These are phyloP conservation scores for Melanotaenia duboulayi DNA, from an alignment of 2,113 vertebrate genomes.

Conservation along the genomic window DNA sequence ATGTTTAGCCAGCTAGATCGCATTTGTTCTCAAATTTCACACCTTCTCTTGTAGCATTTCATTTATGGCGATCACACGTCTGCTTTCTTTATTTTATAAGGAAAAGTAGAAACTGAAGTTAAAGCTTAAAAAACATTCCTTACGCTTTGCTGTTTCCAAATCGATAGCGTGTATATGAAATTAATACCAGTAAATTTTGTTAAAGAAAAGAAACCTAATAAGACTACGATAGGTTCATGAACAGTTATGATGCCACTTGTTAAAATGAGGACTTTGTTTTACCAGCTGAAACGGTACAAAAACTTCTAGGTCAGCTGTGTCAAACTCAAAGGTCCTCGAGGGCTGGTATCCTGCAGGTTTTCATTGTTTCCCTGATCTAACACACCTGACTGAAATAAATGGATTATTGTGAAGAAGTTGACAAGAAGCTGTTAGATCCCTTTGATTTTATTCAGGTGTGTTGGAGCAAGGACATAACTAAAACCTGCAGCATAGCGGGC, in stretches of 20 bases:
- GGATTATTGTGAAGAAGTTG: too few relatives aligned
- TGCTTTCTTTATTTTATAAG: slow-evolving; percentile 5
- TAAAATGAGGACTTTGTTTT: neutral
- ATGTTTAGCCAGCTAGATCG: slow-evolving; percentile 4
- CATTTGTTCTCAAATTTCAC: neutral
- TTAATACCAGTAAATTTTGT: neutral
- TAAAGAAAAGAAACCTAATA: neutral
- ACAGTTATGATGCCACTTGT: neutral
- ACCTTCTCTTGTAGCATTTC: neutral
- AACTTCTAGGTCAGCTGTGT: too few relatives aligned
- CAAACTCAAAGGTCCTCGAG: too few relatives aligned
- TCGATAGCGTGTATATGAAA: slow-evolving; percentile 6
- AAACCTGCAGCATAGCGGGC: too few relatives aligned
- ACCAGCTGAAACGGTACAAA: too few relatives aligned
- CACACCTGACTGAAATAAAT: too few relatives aligned
- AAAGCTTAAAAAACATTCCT: slow-evolving; percentile 22
- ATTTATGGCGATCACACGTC: neutral
- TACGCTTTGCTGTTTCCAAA: neutral
- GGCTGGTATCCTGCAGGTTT: too few relatives aligned
- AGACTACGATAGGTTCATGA: too few relatives aligned
- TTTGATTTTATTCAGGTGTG: too few relatives aligned
- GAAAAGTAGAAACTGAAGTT: slow-evolving; percentile 4
- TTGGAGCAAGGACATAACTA: too few relatives aligned
- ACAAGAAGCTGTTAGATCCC: too few relatives aligned
- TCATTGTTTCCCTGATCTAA: too few relatives aligned